Evolutionary conservation across 2,113 vertebrate species (phyloP).

Genomic region (Elachura formosa): DNA sequence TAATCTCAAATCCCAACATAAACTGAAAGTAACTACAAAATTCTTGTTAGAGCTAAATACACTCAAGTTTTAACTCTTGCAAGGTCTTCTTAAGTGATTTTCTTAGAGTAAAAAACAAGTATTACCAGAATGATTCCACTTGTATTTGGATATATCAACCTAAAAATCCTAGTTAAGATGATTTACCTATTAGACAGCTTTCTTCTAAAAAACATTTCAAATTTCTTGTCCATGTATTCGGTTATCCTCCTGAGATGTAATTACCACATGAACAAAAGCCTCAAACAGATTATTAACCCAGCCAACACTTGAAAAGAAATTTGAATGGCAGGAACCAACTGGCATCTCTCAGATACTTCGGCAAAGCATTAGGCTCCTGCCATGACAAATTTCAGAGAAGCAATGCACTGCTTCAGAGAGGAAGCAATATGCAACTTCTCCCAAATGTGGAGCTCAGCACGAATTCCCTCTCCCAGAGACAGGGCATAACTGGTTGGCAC

Average conservation of each 20-base stretch:
- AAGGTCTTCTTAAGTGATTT: neutral
- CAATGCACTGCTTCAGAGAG: neutral
- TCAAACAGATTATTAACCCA: neutral
- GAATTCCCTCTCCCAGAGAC: neutral
- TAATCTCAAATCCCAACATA: neutral
- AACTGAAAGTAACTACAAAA: neutral
- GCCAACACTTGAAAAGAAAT: neutral
- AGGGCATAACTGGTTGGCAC: neutral
- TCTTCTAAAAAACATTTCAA: neutral
- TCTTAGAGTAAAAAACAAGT: neutral
- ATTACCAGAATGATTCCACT: neutral
- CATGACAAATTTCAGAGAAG: neutral
- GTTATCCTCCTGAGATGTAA: neutral
- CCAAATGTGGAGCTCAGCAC: neutral
- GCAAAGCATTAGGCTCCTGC: neutral
- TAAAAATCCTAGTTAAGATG: neutral
- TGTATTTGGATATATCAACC: neutral
- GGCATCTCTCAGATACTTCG: neutral
- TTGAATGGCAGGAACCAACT: slow-evolving; percentile 31
- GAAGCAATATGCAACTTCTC: neutral
- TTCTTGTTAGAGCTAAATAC: neutral
- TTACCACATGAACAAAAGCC: neutral
- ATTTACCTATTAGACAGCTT: neutral
- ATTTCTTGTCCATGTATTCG: neutral
- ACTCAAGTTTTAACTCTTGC: neutral